Conservation (phyloP, 1,140 invertebrate genomes). For the Ips nitidus region DNA sequence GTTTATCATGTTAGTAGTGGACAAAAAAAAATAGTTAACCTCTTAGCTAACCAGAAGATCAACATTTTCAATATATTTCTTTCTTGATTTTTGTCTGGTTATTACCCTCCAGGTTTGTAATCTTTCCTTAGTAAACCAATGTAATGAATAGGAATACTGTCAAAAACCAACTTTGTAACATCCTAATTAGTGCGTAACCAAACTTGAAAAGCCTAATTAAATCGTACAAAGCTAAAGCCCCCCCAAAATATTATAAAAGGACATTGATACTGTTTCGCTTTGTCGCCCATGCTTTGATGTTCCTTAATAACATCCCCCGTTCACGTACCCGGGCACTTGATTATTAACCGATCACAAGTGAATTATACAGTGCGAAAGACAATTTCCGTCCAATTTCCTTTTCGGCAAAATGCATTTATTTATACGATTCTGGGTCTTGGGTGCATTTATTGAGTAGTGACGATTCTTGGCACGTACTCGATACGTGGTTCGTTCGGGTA, state of each 20-base stretch:
- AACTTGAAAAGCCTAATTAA: slow-evolving; percentile 1
- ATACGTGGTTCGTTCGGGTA: slow-evolving; percentile 44
- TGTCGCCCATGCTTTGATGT: background rate
- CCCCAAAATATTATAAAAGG: slow-evolving; percentile 5
- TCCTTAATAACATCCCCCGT: too few species aligned
- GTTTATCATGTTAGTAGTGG: too few species aligned
- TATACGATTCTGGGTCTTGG: slow-evolving; percentile 13
- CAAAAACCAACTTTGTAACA: too few species aligned
- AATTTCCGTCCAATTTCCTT: slow-evolving; percentile 19
- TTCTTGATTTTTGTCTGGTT: too few species aligned
- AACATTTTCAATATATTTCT: too few species aligned
- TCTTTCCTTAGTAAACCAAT: too few species aligned
- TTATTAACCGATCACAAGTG: slow-evolving; percentile 2
- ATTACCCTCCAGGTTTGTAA: too few species aligned
- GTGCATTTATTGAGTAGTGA: slow-evolving; percentile 24
- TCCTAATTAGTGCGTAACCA: too few species aligned
- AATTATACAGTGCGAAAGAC: background rate
- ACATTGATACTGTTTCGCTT: slow-evolving; percentile 2
- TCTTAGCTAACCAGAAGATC: too few species aligned
- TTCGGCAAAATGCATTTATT: slow-evolving; percentile 22
- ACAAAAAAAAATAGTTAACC: too few species aligned
- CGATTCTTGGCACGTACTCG: slow-evolving; percentile 43
- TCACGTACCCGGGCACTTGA: background rate
- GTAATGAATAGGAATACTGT: too few species aligned
- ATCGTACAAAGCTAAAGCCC: background rate